Percentiles rank a stretch among this genome's conserved stretches.
Evolutionary conservation across 2,797 vertebrate species (phyloP).

Genomic region (Sternotherus odoratus): DNA sequence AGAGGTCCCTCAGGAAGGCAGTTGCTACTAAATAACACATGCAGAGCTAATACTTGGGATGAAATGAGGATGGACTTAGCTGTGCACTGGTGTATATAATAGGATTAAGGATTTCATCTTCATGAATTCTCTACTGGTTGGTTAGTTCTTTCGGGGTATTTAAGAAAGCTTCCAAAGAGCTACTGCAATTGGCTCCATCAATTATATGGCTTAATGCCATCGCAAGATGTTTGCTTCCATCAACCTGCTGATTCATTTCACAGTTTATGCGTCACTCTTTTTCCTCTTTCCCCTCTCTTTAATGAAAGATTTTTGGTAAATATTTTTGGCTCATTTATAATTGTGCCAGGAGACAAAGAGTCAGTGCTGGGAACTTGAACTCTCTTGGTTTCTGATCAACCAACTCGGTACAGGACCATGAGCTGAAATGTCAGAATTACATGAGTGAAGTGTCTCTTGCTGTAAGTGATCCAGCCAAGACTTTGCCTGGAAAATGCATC

Average conservation of each 20-base stretch:
- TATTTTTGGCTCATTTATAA: neutral
- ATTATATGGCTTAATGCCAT: neutral
- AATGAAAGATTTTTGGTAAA: constrained; percentile 5
- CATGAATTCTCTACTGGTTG: constrained; percentile 7
- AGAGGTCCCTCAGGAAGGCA: neutral
- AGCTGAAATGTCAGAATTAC: neutral
- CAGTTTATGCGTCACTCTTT: neutral
- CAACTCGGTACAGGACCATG: neutral
- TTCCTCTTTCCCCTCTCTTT: constrained; percentile 1
- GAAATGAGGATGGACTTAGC: neutral
- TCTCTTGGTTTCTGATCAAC: neutral
- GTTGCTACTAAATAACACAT: neutral
- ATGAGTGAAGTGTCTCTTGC: neutral
- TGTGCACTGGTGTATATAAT: neutral
- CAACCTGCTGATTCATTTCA: constrained; percentile 28
- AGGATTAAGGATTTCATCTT: constrained; percentile 39
- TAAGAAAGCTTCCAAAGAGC: constrained; percentile 50
- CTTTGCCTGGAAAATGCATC: neutral
- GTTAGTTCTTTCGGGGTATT: constrained; percentile 56
- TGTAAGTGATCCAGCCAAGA: neutral
- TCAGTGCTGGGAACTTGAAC: neutral
- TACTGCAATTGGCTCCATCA: constrained; percentile 20
- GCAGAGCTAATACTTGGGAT: neutral
- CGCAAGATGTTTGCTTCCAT: constrained; percentile 23
- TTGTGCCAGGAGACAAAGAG: neutral